phyloP scores from a whole-genome alignment of 2,113 vertebrate species.

The Turdus rufiventris region DNA sequence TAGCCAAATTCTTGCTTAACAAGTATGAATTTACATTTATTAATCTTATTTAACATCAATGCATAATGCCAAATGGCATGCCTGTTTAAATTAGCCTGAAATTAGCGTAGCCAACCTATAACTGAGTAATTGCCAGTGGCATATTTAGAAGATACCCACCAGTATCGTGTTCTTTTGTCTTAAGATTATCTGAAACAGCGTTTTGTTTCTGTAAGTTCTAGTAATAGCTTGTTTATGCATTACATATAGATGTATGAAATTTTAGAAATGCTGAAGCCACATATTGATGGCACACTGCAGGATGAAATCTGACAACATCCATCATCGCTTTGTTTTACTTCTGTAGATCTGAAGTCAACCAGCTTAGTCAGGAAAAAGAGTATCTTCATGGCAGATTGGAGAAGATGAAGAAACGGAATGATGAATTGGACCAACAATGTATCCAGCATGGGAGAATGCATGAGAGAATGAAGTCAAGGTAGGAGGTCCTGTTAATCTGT shows the following conservation, averaged over 20 bases:
- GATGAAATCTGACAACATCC: conserved; percentile 58
- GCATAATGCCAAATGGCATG: not conserved
- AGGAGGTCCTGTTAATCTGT: conserved; percentile 32
- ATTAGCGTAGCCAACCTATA: not conserved
- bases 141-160: not conserved
- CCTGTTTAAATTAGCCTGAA: conserved; percentile 2
- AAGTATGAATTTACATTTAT: conserved; percentile 6
- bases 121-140: not conserved
- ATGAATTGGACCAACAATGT: conserved; percentile 88
- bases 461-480: conserved; percentile 92
- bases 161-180: not conserved
- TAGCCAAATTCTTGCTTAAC: not conserved
- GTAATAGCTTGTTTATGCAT: conserved; percentile 35
- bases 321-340: conserved; percentile 51
- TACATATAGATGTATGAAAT: conserved; percentile 1
- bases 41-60: not conserved
- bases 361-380: conserved; percentile 83
- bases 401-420: conserved; percentile 81
- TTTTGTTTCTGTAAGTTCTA: conserved; percentile 19
- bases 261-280: conserved; percentile 39
- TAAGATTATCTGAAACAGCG: not conserved
- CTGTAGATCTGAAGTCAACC: conserved; percentile 79
- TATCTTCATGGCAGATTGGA: conserved; percentile 78
- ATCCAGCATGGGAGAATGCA: conserved; percentile 89
- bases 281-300: conserved; percentile 25